Evolutionary conservation across 2,113 vertebrate genomes (phyloP).

Genomic region (Eulemur macaco): DNA sequence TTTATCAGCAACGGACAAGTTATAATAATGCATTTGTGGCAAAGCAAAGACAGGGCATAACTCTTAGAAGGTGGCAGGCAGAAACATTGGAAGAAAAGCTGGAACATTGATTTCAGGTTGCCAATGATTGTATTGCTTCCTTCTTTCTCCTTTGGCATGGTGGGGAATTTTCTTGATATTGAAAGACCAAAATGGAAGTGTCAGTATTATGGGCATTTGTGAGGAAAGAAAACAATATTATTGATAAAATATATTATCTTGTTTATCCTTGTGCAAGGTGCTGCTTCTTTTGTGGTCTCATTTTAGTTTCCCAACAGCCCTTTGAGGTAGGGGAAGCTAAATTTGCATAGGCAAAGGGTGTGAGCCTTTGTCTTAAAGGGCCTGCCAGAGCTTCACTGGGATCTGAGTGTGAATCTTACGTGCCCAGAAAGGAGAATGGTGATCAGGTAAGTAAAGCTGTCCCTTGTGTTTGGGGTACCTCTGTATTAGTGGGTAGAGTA

Average conservation of each 20-base stretch:
- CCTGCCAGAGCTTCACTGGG: background rate
- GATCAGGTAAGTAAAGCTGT: background rate
- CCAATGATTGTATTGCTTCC: background rate
- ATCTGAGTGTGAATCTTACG: background rate
- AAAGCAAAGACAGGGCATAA: constrained; percentile 18
- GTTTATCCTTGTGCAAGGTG: background rate
- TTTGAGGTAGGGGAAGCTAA: background rate
- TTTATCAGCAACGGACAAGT: background rate
- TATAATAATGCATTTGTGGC: background rate
- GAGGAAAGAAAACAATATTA: background rate
- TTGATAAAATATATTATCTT: background rate
- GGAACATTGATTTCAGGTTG: background rate
- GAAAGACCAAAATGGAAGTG: background rate
- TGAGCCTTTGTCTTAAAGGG: background rate
- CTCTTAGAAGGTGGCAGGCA: background rate
- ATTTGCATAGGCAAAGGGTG: background rate
- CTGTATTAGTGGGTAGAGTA: background rate
- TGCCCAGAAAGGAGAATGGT: background rate
- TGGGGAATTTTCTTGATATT: background rate
- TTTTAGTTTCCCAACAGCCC: background rate
- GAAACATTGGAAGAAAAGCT: constrained; percentile 7
- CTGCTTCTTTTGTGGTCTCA: background rate
- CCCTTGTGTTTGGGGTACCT: background rate
- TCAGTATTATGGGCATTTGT: background rate
- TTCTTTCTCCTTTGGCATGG: constrained; percentile 39